A percentile compares a stretch with the other conserved stretches of the same genome.
Evolutionary conservation across 2,113 vertebrate genomes (phyloP).

Genomic region (Anolis carolinensis): DNA sequence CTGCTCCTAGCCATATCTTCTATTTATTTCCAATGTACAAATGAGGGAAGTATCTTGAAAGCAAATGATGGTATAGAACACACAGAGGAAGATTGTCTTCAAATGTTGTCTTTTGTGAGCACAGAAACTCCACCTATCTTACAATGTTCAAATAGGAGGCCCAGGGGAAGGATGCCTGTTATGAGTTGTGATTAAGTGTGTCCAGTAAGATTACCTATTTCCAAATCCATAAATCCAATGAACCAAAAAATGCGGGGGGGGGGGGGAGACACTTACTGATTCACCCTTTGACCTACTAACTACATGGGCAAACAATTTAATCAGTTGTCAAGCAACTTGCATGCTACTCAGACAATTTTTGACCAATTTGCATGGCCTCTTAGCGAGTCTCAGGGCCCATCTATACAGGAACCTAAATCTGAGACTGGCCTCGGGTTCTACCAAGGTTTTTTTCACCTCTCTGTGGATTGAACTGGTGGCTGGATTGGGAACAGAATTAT

Average conservation of each 20-base stretch:
- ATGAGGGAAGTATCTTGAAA: background rate
- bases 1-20: background rate
- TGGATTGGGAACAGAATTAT: too few relatives aligned
- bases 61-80: background rate
- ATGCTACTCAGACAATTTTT: too few relatives aligned
- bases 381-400: too few relatives aligned
- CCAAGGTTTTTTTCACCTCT: too few relatives aligned
- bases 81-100: background rate
- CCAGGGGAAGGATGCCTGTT: background rate
- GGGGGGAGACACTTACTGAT: too few relatives aligned
- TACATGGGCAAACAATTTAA: too few relatives aligned
- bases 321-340: too few relatives aligned
- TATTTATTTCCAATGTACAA: background rate
- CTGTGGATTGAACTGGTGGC: too few relatives aligned
- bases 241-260: background rate
- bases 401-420: too few relatives aligned
- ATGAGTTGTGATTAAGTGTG: background rate
- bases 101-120: background rate
- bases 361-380: too few relatives aligned
- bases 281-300: too few relatives aligned
- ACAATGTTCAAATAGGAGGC: background rate
- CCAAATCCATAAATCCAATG: background rate
- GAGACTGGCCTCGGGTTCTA: too few relatives aligned
- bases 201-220: background rate
- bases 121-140: background rate